Evolutionary conservation across 2,888 invertebrate species (phyloP), one percentile per base, ranked within the genome.

Genomic region (Adelphocoris suturalis): DNA sequence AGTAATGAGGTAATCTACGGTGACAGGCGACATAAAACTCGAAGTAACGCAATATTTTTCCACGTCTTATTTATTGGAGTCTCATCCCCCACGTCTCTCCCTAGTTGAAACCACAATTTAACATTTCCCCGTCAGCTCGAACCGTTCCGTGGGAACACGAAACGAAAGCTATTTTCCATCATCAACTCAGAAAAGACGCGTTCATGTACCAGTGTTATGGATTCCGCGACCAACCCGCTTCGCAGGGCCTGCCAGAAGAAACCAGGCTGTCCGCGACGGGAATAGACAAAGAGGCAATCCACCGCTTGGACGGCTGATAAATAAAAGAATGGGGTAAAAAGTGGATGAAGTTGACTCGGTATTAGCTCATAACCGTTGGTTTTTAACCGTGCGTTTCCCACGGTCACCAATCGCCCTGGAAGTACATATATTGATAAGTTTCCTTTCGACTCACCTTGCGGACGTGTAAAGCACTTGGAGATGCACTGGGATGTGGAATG

Each of bases 281-380:
- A 82, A 82, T 82, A 82, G 48, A 82, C 82, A 82, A 82, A 82
- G 48, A 82, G 81, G 37, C 81, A 14, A 19, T 47, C n/a, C 81
- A 19, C 19, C 81, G 13, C 27, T 46, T 52, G 82, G 82, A 27
- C 23, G 48, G 82, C 82, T 82, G 85, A 85, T 85, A 61, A 85
- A 85, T 85, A 85, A 85, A 85, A 85, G 55, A 85, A 85, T 57
- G 61, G 14, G 37, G 85, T 61, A 85, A 85, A 85, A 85, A 85
- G 57, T 61, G 85, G 85, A 57, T 57, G 85, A 85, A 57, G 85
- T 85, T 57, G 85, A 85, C 85, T 85, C 61, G 85, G 85, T 85
- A 85, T 85, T 85, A 85, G 85, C 85, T 85, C 85, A 85, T 85
- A 85, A 85, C 85, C 48, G 61, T 85, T 28, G 85, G 85, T 85